Conservation (phyloP, 35 echinoderm and acorn worm species). For the Ptychodera flava region DNA sequence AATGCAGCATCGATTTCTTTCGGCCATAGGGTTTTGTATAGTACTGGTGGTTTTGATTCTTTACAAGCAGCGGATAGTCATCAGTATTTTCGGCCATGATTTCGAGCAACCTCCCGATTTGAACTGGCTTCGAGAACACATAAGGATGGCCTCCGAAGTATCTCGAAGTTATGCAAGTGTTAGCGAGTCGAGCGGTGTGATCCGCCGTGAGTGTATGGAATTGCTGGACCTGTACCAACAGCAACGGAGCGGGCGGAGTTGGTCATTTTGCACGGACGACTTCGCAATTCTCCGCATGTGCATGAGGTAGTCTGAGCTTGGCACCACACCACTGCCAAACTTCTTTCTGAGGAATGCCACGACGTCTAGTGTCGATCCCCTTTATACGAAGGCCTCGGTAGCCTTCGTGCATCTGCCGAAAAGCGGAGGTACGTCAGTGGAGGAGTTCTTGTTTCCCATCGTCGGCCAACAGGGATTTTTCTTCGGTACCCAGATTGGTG, state of each 20-base stretch:
- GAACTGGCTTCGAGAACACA: not conserved
- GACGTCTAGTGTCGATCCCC: not conserved
- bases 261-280: not conserved
- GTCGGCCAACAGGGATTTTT: not conserved
- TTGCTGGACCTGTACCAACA: not conserved
- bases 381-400: not conserved
- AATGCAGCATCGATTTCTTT: too few relatives aligned
- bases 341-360: not conserved
- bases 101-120: not conserved
- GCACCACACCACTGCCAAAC: not conserved
- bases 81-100: not conserved
- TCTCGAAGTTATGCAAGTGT: not conserved
- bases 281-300: not conserved
- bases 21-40: too few relatives aligned
- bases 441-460: not conserved
- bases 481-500: not conserved
- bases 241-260: not conserved
- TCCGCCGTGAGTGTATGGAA: not conserved
- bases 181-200: not conserved
- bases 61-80: not conserved
- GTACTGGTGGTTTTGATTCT: not conserved
- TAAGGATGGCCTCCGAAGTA: too few relatives aligned
- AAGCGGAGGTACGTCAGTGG: not conserved
- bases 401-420: not conserved
- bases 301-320: not conserved